These are phyloP conservation scores for Cydia strobilella DNA, from an alignment of 1,140 invertebrate species.

Conservation along the genomic window DNA sequence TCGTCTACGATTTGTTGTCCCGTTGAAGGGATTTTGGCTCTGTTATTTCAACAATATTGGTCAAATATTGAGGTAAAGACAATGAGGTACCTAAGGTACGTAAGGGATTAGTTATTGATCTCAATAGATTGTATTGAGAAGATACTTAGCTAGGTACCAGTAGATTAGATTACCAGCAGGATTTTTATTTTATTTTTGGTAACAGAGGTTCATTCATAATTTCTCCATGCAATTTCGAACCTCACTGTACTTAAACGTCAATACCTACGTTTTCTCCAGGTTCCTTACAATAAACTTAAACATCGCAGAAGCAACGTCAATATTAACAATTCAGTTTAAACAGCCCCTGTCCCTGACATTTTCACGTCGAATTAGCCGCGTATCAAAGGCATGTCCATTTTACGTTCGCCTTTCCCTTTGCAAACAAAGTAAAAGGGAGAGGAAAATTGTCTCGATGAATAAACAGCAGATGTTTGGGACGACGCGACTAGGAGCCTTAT, in stretches of 20 bases:
- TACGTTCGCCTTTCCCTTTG: conserved; percentile 38
- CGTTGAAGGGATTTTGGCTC: not conserved
- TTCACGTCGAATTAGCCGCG: not conserved
- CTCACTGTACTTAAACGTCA: too few species aligned
- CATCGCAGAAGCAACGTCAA: not conserved
- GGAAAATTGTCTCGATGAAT: conserved; percentile 52
- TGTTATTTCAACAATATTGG: not conserved
- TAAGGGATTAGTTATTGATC: too few species aligned
- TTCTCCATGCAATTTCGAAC: too few species aligned
- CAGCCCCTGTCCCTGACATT: conserved; percentile 6
- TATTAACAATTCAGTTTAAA: conserved; percentile 11
- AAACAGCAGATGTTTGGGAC: conserved; percentile 63
- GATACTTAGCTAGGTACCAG: too few species aligned
- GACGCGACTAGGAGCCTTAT: conserved; percentile 42
- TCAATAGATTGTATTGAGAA: too few species aligned
- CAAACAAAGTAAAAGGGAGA: conserved; percentile 46
- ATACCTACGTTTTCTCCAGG: not conserved
- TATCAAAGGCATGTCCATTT: conserved; percentile 6
- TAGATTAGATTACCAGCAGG: too few species aligned
- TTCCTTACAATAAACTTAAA: not conserved
- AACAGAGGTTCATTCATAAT: too few species aligned
- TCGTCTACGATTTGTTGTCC: not conserved
- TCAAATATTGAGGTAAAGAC: too few species aligned
- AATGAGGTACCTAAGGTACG: too few species aligned
- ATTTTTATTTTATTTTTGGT: too few species aligned